Conservation (phyloP, 2,888 invertebrate genomes). For the Agrotis ipsilon region DNA sequence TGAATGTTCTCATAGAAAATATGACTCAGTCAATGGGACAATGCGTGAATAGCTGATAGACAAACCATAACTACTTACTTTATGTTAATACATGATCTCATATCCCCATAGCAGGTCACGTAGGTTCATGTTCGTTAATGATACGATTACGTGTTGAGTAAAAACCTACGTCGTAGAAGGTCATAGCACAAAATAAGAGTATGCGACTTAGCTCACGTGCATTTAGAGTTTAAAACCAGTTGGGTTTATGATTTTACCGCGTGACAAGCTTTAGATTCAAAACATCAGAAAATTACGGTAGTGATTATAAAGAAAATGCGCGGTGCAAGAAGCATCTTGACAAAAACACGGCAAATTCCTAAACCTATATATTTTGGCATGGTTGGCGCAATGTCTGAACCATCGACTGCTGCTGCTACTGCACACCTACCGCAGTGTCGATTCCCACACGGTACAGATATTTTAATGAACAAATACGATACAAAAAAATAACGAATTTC, state of each 20-base stretch:
- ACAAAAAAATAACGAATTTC: too few species aligned
- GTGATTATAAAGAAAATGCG: too few species aligned
- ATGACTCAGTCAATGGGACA: slow-evolving; percentile 40
- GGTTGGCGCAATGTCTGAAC: too few species aligned
- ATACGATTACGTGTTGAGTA: slow-evolving; percentile 18
- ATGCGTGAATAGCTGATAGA: slow-evolving; percentile 22
- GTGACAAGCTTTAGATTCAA: not conserved
- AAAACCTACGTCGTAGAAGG: slow-evolving; percentile 16
- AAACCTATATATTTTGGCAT: too few species aligned
- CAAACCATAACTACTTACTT: slow-evolving; percentile 11
- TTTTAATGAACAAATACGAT: too few species aligned
- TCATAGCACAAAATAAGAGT: not conserved
- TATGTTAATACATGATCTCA: slow-evolving; percentile 41
- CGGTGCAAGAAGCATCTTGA: not conserved
- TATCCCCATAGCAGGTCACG: slow-evolving; percentile 36
- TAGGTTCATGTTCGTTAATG: slow-evolving; percentile 25
- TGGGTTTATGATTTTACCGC: slow-evolving; percentile 7
- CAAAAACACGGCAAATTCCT: not conserved
- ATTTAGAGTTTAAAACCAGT: not conserved
- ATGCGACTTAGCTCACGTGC: slow-evolving; percentile 8
- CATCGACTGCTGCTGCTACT: too few species aligned
- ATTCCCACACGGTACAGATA: too few species aligned
- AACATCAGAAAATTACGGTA: too few species aligned
- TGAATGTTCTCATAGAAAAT: slow-evolving; percentile 13
- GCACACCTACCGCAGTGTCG: too few species aligned